Evolutionary conservation across 1,140 invertebrate genomes (phyloP).

Genomic region (Brachionus sp.): DNA sequence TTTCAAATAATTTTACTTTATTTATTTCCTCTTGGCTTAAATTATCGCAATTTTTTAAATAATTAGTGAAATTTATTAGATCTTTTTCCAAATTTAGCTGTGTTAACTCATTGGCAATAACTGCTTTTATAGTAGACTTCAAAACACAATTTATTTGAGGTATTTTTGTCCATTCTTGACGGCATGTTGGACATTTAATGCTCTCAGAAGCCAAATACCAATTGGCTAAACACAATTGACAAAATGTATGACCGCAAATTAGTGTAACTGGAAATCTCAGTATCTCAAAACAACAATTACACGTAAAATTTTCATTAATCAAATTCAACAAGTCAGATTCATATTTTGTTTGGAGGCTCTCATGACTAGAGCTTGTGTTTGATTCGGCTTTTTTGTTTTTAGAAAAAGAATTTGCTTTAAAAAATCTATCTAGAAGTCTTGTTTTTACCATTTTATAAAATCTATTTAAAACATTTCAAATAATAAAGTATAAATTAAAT

Average conservation of each 20-base stretch:
- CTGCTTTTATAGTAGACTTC: background rate
- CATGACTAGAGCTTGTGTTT: background rate
- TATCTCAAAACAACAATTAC: constrained; percentile 32
- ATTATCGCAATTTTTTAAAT: constrained; percentile 6
- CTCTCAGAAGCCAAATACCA: background rate
- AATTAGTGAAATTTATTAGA: background rate
- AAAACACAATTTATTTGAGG: constrained; percentile 4
- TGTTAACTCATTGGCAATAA: background rate
- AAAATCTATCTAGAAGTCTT: background rate
- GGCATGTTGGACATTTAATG: constrained; percentile 30
- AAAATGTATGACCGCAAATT: constrained; percentile 40
- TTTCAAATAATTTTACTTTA: background rate
- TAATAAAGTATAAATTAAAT: background rate
- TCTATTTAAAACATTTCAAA: background rate
- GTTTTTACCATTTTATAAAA: background rate
- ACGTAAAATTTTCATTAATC: background rate
- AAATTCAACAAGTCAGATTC: background rate
- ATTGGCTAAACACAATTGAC: constrained; percentile 21
- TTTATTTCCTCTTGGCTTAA: background rate
- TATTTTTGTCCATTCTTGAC: background rate
- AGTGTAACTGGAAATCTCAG: background rate
- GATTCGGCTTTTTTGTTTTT: background rate
- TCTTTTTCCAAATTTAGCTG: background rate
- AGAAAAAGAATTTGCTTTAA: background rate
- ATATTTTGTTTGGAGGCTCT: background rate